These are phyloP conservation scores for Cepphus grylle DNA, from an alignment of 2,113 vertebrate species.

Conservation along the genomic window DNA sequence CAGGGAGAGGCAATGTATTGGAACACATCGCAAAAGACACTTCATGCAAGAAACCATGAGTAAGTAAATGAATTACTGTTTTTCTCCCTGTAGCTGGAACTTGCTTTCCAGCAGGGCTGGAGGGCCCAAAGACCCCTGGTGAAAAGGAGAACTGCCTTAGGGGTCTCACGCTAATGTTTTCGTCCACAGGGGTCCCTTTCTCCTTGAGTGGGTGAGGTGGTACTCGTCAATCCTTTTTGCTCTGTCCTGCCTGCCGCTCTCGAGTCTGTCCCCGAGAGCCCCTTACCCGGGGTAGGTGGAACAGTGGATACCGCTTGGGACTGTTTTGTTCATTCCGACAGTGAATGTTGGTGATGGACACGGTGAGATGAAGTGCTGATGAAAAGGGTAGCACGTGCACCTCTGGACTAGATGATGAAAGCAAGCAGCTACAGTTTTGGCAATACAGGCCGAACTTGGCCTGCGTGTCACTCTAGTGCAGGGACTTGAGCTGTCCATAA, in stretches of 20 bases:
- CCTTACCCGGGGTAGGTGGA: not conserved
- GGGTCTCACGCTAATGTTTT: not conserved
- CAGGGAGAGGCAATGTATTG: not conserved
- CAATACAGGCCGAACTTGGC: not conserved
- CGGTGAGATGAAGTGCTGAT: not conserved
- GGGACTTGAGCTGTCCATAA: not conserved
- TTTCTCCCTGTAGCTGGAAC: not conserved
- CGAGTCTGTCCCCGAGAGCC: fast-evolving
- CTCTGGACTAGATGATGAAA: not conserved
- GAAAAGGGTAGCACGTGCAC: not conserved
- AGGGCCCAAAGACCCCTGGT: not conserved
- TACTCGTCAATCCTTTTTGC: not conserved
- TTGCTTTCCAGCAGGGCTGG: not conserved
- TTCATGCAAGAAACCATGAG: not conserved
- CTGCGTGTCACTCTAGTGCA: not conserved
- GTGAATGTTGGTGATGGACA: not conserved
- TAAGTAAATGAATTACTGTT: not conserved
- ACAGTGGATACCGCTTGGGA: not conserved
- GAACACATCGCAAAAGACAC: constrained; percentile 14
- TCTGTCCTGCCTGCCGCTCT: not conserved
- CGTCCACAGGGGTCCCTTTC: not conserved
- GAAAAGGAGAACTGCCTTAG: not conserved
- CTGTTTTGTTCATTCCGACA: fast-evolving
- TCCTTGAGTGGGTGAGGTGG: not conserved
- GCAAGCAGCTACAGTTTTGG: not conserved